phyloP scores from a whole-genome alignment of 2,113 vertebrate species.

The Seriola aureovittata region DNA sequence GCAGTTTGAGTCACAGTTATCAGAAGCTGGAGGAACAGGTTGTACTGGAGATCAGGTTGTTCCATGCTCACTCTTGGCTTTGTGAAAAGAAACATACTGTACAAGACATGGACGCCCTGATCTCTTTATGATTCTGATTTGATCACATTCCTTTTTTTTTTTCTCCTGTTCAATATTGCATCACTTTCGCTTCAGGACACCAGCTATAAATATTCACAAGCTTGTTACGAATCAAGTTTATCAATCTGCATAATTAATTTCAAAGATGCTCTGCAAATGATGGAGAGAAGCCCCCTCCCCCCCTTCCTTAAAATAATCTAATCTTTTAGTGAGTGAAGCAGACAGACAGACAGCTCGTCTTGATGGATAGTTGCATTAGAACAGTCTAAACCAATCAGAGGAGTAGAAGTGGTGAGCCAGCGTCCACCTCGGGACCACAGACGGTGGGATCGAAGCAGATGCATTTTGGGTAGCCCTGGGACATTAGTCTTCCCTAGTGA shows the following conservation, averaged over 20 bases:
- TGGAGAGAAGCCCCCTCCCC: conserved; percentile 1
- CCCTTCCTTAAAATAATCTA: conserved; percentile 30
- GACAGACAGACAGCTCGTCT: conserved; percentile 21
- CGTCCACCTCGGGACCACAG: neutral
- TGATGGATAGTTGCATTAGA: conserved; percentile 47
- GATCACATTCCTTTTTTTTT: neutral
- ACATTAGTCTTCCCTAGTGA: conserved; percentile 19
- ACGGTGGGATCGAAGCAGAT: conserved; percentile 25
- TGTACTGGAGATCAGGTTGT: conserved; percentile 10
- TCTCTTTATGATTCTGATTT: conserved; percentile 5
- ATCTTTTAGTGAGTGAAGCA: conserved; percentile 2
- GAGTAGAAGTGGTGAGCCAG: neutral
- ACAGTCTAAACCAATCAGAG: conserved; percentile 39
- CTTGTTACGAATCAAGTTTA: conserved; percentile 18
- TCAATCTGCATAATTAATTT: conserved; percentile 59
- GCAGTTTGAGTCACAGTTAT: conserved; percentile 45
- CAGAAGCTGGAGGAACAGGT: conserved; percentile 14
- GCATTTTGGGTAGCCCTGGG: conserved; percentile 19
- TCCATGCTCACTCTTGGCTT: neutral
- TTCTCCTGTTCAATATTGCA: conserved; percentile 14
- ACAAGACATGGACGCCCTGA: neutral
- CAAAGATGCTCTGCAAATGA: conserved; percentile 29
- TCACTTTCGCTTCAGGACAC: conserved; percentile 18
- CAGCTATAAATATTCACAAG: conserved; percentile 58
- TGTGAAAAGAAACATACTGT: neutral